Evolutionary conservation across 2,797 vertebrate species (phyloP), one percentile per base, ranked within the genome.

Genomic region (Austrolebias charrua): DNA sequence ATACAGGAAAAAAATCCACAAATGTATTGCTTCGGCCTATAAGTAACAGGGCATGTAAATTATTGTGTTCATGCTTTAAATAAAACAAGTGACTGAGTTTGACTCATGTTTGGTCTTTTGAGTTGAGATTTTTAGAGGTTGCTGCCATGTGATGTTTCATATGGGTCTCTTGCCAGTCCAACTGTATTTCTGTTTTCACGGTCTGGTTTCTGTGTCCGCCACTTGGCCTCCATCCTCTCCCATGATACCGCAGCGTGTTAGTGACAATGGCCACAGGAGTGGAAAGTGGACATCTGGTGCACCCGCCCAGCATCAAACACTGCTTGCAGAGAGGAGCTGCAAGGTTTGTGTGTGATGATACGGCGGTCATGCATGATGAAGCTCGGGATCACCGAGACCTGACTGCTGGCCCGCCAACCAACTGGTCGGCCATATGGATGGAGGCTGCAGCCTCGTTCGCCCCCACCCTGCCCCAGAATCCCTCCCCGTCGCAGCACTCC

Each of bases 221-320:
- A 58, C 83, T 71, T 65, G 78, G 72, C 64, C 60, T 71, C 66
- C 64, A 11, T 68, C 57, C 47, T 50, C 48, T 81, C 80, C 78
- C 63, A 10, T 4, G 73, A 68, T 48, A n/a, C n/a, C 10, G 1
- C 60, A 73, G 64, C 72, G 64, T 81, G 86, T 85, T 82, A 58
- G 82, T 76, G 80, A 84, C 83, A 84, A 63, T 62, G 75, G 63
- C 78, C 73, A 64, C 76, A 73, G 79, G 76, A 85, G 82, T 74
- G 81, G 76, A 86, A 84, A 85, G 75, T 66, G 76, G 86, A 86
- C 86, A 90, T 88, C 88, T 86, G 88, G 81, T 80, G 73, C 61
- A 79, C 78, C 79, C 79, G 67, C 78, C 66, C 71, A 69, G 71
- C 65, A 55, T 60, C 49, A 6, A 62, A 73, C 66, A 55, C 58